Conservation (phyloP, 2,797 vertebrate genomes). For the Phalloptychus januarius region DNA sequence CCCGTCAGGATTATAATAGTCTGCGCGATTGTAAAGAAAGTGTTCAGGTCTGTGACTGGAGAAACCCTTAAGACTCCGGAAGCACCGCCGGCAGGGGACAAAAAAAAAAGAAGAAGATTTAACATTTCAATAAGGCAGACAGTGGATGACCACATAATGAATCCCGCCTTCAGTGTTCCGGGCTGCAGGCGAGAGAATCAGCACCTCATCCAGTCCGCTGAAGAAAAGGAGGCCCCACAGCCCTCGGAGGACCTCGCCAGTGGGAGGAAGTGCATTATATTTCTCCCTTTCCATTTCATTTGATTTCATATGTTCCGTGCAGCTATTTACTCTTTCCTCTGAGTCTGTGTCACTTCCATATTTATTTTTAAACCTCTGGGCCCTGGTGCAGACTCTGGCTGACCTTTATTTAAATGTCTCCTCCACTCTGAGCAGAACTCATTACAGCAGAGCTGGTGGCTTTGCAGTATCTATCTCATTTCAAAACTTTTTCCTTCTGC, state of each 20-base stretch:
- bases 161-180: slow-evolving; percentile 41
- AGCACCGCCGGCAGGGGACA: slow-evolving; percentile 41
- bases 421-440: slow-evolving; percentile 80
- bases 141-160: slow-evolving; percentile 63
- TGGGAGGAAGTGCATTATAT: slow-evolving; percentile 71
- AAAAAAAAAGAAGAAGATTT: slow-evolving; percentile 38
- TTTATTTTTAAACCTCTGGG: slow-evolving; percentile 84
- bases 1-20: slow-evolving; percentile 40
- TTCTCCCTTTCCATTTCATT: slow-evolving; percentile 77
- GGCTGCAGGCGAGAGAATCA: slow-evolving; percentile 38
- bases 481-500: slow-evolving; percentile 66
- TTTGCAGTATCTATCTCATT: slow-evolving; percentile 74
- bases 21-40: slow-evolving; percentile 51
- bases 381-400: slow-evolving; percentile 75
- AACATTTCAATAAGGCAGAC: slow-evolving; percentile 66
- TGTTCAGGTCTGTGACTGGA: slow-evolving; percentile 28
- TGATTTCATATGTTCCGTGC: slow-evolving; percentile 76
- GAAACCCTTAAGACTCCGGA: slow-evolving; percentile 42
- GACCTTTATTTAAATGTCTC: slow-evolving; percentile 88
- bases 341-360: slow-evolving; percentile 78
- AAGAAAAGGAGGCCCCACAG: slow-evolving; percentile 49
- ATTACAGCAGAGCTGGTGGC: slow-evolving; percentile 81
- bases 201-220: slow-evolving; percentile 40
- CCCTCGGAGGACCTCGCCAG: slow-evolving; percentile 50
- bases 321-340: slow-evolving; percentile 80